phyloP scores from a whole-genome alignment of 2,888 invertebrate species.

The Mylabris sibirica region DNA sequence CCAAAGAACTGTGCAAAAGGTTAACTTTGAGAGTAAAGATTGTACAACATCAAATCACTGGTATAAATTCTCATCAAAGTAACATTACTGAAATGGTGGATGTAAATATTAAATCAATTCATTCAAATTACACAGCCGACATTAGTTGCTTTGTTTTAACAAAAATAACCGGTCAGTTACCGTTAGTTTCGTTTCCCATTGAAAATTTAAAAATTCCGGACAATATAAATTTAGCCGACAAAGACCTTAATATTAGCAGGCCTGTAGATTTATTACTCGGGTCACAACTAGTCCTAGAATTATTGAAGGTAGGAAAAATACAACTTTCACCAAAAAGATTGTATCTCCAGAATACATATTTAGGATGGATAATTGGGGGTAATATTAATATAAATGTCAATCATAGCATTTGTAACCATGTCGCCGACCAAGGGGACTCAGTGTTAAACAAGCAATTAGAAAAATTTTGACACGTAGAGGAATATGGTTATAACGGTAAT shows the following conservation, averaged over 20 bases:
- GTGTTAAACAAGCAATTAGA: neutral
- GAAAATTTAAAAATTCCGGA: neutral
- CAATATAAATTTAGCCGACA: neutral
- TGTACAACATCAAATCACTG: neutral
- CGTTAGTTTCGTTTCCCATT: neutral
- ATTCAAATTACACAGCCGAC: neutral
- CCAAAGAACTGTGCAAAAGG: neutral
- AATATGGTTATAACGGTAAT: neutral
- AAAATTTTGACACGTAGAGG: neutral
- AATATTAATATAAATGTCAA: neutral
- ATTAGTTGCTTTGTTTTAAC: neutral
- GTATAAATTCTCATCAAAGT: neutral
- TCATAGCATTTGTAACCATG: neutral
- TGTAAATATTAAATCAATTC: neutral
- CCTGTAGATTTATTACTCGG: neutral
- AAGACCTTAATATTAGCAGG: conserved; percentile 1
- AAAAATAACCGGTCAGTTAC: neutral
- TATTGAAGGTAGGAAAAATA: neutral
- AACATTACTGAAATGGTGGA: neutral
- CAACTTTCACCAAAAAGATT: neutral
- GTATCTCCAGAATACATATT: neutral
- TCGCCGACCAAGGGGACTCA: neutral
- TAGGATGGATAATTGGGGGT: neutral
- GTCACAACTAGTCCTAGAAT: neutral
- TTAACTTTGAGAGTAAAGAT: neutral